These are phyloP conservation scores for Xiphydria camelus DNA, from an alignment of 2,888 invertebrate species.

Conservation along the genomic window DNA sequence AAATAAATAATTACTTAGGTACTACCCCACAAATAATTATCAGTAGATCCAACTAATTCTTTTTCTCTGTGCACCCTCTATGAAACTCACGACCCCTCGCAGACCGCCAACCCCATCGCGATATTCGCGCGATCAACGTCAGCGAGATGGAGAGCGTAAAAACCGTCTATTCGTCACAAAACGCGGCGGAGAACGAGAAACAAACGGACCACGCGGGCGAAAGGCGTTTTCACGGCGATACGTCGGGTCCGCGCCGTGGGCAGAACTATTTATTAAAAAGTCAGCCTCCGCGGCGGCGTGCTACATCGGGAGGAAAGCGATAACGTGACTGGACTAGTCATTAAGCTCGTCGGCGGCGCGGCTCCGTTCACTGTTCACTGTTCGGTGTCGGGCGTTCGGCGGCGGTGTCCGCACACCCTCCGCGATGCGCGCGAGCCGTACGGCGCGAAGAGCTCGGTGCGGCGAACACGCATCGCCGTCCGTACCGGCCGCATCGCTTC, in stretches of 20 bases:
- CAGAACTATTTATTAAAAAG: slow-evolving; percentile 49
- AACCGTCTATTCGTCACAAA: not conserved
- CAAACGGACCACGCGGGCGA: not conserved
- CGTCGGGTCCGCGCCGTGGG: too few species aligned
- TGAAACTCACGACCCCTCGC: too few species aligned
- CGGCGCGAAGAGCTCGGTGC: too few species aligned
- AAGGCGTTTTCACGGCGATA: not conserved
- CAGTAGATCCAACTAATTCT: too few species aligned
- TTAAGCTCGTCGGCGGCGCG: slow-evolving; percentile 38
- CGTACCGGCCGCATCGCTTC: slow-evolving; percentile 24
- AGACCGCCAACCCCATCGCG: too few species aligned
- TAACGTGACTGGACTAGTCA: slow-evolving; percentile 49
- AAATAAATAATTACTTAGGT: too few species aligned
- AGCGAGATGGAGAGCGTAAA: too few species aligned
- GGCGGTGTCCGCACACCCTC: too few species aligned
- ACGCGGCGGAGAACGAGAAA: not conserved
- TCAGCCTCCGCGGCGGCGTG: slow-evolving; percentile 42
- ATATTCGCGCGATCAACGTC: too few species aligned
- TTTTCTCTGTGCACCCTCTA: too few species aligned
- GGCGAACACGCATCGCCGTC: slow-evolving; percentile 22
- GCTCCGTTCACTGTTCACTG: slow-evolving; percentile 7
- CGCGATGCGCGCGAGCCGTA: too few species aligned
- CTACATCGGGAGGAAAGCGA: slow-evolving; percentile 56
- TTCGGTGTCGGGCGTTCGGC: not conserved
- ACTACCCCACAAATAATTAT: too few species aligned